Evolutionary conservation across 2,888 invertebrate species (phyloP), one percentile per base, ranked within the genome.

Genomic region (Hanleya hanleyi): DNA sequence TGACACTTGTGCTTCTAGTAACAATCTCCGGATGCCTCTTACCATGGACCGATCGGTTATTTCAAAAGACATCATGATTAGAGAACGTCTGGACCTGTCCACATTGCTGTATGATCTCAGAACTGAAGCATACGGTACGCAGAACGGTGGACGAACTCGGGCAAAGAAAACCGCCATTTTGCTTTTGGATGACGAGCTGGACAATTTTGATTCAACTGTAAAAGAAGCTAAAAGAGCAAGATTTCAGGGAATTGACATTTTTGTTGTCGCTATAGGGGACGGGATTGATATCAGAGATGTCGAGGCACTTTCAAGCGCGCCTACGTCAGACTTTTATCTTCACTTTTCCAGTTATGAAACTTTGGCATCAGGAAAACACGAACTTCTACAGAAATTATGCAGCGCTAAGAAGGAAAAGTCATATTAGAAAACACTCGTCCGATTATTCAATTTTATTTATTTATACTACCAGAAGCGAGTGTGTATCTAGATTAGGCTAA

Each of bases 151-250:
- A 1, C 69, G 82, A 61, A 57, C 68, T 15, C 51, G 67, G 6
- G 77, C 81, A 12, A 81, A 82, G 57, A 82, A 83, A 70, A 73
- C 85, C 5, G 85, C 84, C 2, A 80, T 86, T 29, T n/a, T 73
- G 18, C 32, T 65, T 26, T 18, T 73, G 32, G 73, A 73, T 36
- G 65, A 66, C 15, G 57, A 47, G 12, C 18, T 65, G 1, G 51
- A 64, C 29, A 38, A 69, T 38, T 7, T 12, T 15, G n/a, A 50
- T 22, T 33, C 33, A 49, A 36, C 69, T n/a, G 57, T 64, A n/a
- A 51, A 35, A 32, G 49, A 73, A 33, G 57, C 73, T 32, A 50
- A 37, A 35, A 33, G 64, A 18, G 67, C 69, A 2, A 69, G 57
- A 41, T 26, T 29, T 32, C 22, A 22, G 6, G 73, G 68, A 0